Conservation (phyloP, 2,888 invertebrate genomes). For the Acanthosoma haemorrhoidale region DNA sequence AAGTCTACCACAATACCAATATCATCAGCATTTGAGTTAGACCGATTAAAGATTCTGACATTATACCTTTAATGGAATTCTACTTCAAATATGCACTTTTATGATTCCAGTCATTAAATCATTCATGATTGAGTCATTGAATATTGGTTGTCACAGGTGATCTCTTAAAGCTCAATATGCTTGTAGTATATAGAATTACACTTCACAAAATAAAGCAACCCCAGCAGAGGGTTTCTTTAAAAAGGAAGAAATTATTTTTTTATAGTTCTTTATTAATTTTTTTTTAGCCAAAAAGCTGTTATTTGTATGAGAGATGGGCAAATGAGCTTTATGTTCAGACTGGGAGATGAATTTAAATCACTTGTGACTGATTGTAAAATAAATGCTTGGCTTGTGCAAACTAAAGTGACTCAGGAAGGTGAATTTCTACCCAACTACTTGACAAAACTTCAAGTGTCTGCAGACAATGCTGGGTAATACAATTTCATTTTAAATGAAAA, state of each 20-base stretch:
- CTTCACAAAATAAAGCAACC: too few species aligned
- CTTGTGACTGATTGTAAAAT: constrained; percentile 76
- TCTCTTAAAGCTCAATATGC: too few species aligned
- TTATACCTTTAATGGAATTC: too few species aligned
- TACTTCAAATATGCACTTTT: too few species aligned
- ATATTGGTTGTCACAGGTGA: too few species aligned
- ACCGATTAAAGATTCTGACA: too few species aligned
- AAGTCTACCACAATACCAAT: too few species aligned
- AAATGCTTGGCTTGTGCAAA: constrained; percentile 61
- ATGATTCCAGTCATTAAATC: too few species aligned
- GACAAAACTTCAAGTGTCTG: constrained; percentile 57
- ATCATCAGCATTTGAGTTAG: too few species aligned
- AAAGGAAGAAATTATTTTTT: neutral
- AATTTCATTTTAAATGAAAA: too few species aligned
- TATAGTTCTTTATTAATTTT: neutral
- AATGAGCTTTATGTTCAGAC: constrained; percentile 71
- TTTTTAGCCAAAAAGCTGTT: constrained; percentile 52
- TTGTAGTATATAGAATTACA: too few species aligned
- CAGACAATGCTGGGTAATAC: constrained; percentile 45
- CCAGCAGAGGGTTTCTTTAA: neutral
- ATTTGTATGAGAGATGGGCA: constrained; percentile 73
- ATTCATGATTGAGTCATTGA: too few species aligned
- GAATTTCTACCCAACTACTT: constrained; percentile 69
- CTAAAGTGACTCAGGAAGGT: constrained; percentile 59
- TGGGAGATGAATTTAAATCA: constrained; percentile 69